Percentiles rank a stretch among this genome's conserved stretches.
These are phyloP conservation scores for Oryzias melastigma DNA, from an alignment of 2,113 vertebrate species.

Conservation along the genomic window DNA sequence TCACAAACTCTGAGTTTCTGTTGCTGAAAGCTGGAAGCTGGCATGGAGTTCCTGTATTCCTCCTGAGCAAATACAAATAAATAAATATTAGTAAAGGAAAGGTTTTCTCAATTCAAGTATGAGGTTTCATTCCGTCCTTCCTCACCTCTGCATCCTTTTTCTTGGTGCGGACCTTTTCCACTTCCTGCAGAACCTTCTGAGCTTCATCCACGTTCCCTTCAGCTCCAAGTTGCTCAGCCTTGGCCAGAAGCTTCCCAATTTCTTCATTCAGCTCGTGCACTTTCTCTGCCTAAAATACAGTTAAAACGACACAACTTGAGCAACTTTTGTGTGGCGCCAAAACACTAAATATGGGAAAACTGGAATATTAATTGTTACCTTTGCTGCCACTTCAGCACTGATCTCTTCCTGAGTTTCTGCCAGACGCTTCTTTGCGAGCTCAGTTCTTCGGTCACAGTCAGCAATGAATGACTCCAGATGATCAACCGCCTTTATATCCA, in stretches of 20 bases:
- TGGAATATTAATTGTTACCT: constrained; percentile 74
- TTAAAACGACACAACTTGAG: neutral
- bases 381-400: constrained; percentile 96
- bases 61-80: constrained; percentile 75
- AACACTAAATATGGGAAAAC: neutral
- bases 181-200: constrained; percentile 96
- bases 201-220: constrained; percentile 98
- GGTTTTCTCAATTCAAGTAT: no score
- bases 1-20: constrained; percentile 97
- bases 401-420: constrained; percentile 99
- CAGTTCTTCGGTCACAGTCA: constrained; percentile 95
- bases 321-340: neutral
- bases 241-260: constrained; percentile 96
- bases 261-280: constrained; percentile 98
- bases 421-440: constrained; percentile 95
- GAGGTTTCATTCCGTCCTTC: neutral
- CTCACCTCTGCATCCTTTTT: constrained; percentile 98
- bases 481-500: constrained; percentile 85
- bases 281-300: constrained; percentile 88
- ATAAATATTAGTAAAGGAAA: no score
- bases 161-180: constrained; percentile 92
- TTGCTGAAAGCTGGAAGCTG: constrained; percentile 97
- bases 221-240: constrained; percentile 95
- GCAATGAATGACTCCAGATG: constrained; percentile 97
- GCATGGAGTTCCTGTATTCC: constrained; percentile 98